Conservation (phyloP, 2,888 invertebrate genomes). For the Thecophora atra region DNA sequence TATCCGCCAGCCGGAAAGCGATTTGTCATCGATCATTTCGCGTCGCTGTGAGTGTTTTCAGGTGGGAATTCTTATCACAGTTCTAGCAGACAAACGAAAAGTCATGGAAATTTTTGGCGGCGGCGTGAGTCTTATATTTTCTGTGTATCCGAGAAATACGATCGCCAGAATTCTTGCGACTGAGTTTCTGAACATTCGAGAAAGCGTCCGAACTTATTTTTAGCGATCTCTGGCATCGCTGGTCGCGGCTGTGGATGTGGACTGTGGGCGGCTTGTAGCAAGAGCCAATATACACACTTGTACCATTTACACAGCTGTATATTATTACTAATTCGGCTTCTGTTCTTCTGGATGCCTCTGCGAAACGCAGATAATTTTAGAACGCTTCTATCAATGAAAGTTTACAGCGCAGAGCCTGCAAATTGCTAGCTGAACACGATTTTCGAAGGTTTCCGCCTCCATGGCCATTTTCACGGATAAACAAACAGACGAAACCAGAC, state of each 20-base stretch:
- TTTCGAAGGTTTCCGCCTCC: too few species aligned
- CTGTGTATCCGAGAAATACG: conserved; percentile 24
- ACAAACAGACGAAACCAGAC: too few species aligned
- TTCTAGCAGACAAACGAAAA: background rate
- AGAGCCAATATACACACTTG: background rate
- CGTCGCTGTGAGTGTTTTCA: too few species aligned
- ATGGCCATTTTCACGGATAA: too few species aligned
- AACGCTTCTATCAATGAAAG: too few species aligned
- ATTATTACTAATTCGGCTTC: background rate
- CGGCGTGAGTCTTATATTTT: conserved; percentile 12
- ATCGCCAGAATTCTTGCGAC: conserved; percentile 1
- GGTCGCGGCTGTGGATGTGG: conserved; percentile 12
- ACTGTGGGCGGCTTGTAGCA: conserved; percentile 3
- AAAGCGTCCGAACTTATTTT: conserved; percentile 26
- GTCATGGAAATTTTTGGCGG: background rate
- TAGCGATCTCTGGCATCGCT: conserved; percentile 11
- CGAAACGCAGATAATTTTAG: too few species aligned
- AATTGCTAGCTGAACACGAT: too few species aligned
- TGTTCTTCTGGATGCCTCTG: conserved; percentile 15
- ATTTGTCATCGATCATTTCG: too few species aligned
- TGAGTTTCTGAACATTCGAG: conserved; percentile 15
- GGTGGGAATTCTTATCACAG: background rate
- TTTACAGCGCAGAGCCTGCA: too few species aligned
- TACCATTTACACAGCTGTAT: too few species aligned
- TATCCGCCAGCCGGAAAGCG: too few species aligned